Percentiles rank a stretch among this genome's conserved stretches.
Conservation (phyloP, 2,888 invertebrate species). For the Parnassius orleans region DNA sequence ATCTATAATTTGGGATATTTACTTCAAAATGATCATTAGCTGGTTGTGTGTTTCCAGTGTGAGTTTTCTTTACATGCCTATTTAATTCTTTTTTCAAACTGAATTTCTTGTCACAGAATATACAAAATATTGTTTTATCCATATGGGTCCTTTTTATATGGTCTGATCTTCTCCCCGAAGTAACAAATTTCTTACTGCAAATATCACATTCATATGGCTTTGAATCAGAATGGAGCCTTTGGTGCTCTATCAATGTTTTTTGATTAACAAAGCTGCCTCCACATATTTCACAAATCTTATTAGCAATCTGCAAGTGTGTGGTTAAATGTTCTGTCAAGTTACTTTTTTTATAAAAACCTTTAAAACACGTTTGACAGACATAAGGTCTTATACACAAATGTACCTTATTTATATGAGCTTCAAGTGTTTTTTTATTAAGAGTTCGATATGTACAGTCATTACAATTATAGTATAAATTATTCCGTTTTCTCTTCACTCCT, state of each 20-base stretch:
- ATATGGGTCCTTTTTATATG: constrained; percentile 56
- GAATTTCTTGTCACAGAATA: constrained; percentile 55
- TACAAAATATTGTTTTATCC: constrained; percentile 48
- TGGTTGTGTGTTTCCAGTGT: constrained; percentile 26
- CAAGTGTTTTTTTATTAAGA: constrained; percentile 45
- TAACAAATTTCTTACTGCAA: constrained; percentile 51
- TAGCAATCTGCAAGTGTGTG: constrained; percentile 44
- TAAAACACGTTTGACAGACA: constrained; percentile 48
- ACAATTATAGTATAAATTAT: constrained; percentile 40
- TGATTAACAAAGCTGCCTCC: constrained; percentile 50
- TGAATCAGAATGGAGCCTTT: constrained; percentile 49
- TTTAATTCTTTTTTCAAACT: constrained; percentile 55
- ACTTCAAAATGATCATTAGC: constrained; percentile 8
- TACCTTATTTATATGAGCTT: constrained; percentile 54
- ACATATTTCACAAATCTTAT: constrained; percentile 55
- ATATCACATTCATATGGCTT: constrained; percentile 53
- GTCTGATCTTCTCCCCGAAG: constrained; percentile 51
- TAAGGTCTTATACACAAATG: constrained; percentile 50
- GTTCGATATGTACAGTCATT: constrained; percentile 46
- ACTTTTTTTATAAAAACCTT: constrained; percentile 56
- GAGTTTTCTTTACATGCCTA: constrained; percentile 50
- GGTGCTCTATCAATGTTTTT: constrained; percentile 52
- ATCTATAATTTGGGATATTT: constrained; percentile 8
- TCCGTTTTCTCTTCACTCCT: constrained; percentile 33
- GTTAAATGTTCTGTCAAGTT: constrained; percentile 48